phyloP scores from a whole-genome alignment of 1,140 invertebrate genomes.

The Papilio aristodemus region DNA sequence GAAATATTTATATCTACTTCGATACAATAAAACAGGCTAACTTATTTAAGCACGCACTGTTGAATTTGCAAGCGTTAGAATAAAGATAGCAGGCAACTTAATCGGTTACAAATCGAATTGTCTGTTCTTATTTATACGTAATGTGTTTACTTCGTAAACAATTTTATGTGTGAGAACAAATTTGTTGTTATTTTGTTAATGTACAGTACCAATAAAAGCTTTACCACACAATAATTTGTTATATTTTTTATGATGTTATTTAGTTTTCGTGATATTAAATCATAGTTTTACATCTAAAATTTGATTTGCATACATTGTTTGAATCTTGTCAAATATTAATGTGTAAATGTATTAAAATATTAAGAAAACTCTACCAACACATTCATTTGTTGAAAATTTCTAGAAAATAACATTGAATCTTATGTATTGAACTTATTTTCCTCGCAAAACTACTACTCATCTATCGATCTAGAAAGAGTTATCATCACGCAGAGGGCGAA shows the following conservation, averaged over 20 bases:
- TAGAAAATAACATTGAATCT: too few relatives aligned
- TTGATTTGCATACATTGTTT: too few relatives aligned
- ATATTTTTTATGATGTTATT: background rate
- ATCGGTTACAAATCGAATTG: slow-evolving; percentile 28
- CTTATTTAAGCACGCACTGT: slow-evolving; percentile 35
- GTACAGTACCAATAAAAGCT: too few relatives aligned
- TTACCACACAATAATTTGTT: background rate
- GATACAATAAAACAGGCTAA: slow-evolving; percentile 38
- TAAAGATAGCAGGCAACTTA: slow-evolving; percentile 23
- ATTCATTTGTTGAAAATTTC: too few relatives aligned
- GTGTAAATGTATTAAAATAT: slow-evolving; percentile 38
- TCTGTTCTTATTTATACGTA: background rate
- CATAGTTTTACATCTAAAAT: too few relatives aligned
- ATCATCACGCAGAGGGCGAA: too few relatives aligned
- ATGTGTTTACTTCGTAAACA: slow-evolving; percentile 4
- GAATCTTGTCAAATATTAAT: slow-evolving; percentile 41
- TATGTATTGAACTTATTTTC: too few relatives aligned
- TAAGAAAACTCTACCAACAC: too few relatives aligned
- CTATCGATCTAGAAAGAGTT: too few relatives aligned
- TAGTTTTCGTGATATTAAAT: too few relatives aligned
- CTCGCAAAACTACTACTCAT: too few relatives aligned
- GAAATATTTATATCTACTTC: slow-evolving; percentile 44
- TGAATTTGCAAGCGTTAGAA: slow-evolving; percentile 11
- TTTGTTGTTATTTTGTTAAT: slow-evolving; percentile 3
- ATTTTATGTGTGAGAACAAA: background rate